These are phyloP conservation scores for Penaeus indicus DNA, from an alignment of 1,140 invertebrate species.

Conservation along the genomic window DNA sequence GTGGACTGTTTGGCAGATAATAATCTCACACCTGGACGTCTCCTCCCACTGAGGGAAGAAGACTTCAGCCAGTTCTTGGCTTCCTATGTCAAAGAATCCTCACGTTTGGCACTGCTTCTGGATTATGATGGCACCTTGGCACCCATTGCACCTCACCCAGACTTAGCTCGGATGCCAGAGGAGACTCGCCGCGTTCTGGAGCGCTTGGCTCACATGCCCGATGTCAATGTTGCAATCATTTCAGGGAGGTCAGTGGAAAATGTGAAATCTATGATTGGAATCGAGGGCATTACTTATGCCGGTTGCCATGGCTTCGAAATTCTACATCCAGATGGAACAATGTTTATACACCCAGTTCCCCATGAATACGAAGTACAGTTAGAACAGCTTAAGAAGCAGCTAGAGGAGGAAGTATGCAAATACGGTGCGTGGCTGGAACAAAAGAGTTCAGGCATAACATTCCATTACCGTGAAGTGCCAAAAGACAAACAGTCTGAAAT, in stretches of 20 bases:
- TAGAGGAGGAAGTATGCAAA: slow-evolving; percentile 86
- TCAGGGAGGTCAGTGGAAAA: slow-evolving; percentile 89
- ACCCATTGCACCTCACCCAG: slow-evolving; percentile 89
- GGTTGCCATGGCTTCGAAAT: slow-evolving; percentile 92
- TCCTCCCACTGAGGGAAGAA: slow-evolving; percentile 72
- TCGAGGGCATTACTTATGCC: slow-evolving; percentile 89
- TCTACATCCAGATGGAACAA: slow-evolving; percentile 88
- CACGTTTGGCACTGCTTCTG: slow-evolving; percentile 85
- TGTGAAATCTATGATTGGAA: slow-evolving; percentile 90
- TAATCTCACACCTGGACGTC: slow-evolving; percentile 76
- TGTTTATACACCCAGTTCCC: slow-evolving; percentile 91
- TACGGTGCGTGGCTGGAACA: slow-evolving; percentile 94
- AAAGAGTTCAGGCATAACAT: slow-evolving; percentile 88
- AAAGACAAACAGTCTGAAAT: slow-evolving; percentile 73
- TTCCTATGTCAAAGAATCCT: slow-evolving; percentile 87
- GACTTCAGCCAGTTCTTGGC: slow-evolving; percentile 69
- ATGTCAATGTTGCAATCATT: slow-evolving; percentile 90
- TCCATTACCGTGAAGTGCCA: slow-evolving; percentile 83
- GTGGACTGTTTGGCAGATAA: slow-evolving; percentile 61
- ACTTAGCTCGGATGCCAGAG: slow-evolving; percentile 84
- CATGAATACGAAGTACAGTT: slow-evolving; percentile 87
- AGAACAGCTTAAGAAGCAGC: slow-evolving; percentile 80
- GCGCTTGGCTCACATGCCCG: slow-evolving; percentile 86
- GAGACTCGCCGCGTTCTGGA: slow-evolving; percentile 89
- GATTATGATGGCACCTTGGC: slow-evolving; percentile 93